Conservation (phyloP, 2,888 invertebrate genomes). For the Macroteleia sp. region DNA sequence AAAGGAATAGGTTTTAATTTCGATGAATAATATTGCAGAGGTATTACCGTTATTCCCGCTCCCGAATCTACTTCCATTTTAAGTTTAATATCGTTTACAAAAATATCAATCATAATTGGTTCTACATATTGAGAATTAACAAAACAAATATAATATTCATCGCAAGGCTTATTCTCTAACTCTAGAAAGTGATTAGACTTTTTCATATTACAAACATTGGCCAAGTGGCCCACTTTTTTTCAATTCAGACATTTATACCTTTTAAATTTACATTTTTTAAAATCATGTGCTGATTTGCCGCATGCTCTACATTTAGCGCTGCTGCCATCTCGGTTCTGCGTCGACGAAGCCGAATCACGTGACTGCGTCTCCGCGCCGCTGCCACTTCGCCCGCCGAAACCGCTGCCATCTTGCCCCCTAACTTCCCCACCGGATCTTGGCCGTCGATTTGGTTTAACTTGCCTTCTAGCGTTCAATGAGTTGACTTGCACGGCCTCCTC, state of each 20-base stretch:
- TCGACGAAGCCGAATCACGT: not conserved
- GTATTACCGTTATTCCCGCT: slow-evolving; percentile 62
- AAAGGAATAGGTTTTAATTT: not conserved
- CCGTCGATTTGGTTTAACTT: not conserved
- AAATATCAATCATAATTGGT: not conserved
- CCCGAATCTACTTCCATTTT: slow-evolving; percentile 69
- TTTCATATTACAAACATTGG: slow-evolving; percentile 49
- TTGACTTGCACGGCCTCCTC: not conserved
- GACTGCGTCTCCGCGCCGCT: not conserved
- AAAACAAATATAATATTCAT: not conserved
- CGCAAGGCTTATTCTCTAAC: not conserved
- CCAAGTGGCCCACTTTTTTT: slow-evolving; percentile 61
- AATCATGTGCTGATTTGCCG: slow-evolving; percentile 3
- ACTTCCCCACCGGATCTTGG: too few species aligned
- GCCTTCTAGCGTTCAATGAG: not conserved
- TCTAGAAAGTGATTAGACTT: slow-evolving; percentile 32
- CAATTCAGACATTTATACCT: not conserved
- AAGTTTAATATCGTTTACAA: not conserved
- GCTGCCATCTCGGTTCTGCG: not conserved
- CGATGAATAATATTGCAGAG: not conserved
- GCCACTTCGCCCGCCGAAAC: not conserved
- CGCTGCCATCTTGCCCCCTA: too few species aligned
- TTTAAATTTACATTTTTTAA: not conserved
- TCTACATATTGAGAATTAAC: not conserved
- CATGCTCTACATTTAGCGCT: not conserved